Evolutionary conservation across 2,888 invertebrate species (phyloP), one percentile per base, ranked within the genome.

Genomic region (Caenorhabditis japonica): DNA sequence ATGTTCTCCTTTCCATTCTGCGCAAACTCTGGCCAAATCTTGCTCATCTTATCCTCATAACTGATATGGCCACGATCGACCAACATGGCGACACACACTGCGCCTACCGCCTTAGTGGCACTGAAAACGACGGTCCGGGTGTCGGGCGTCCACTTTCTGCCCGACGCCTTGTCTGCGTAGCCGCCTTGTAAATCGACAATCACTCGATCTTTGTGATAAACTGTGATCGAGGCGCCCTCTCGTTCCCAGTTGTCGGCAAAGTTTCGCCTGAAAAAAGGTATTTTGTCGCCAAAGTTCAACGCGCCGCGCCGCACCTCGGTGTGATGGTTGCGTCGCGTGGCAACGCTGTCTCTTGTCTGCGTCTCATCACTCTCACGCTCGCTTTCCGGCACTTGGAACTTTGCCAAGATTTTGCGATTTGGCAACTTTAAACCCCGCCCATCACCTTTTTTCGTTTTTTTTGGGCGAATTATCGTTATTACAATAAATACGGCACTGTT

Each of bases 11-110:
- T 89, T 5, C 89, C 89, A 75, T 89, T 88, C 70, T 87, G 85
- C 3, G 83, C 88, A 84, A 90, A 89, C 55, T 89, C 89, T 21
- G 89, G 89, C 89, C 89, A 89, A 69, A 87, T 88, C 15, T 81
- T 80, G 36, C 82, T 71, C 15, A 89, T 86, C 30, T 79, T 84
- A 46, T 88, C 85, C 21, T 88, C 84, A 76, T 89, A 89, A 36
- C 83, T 77, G 38, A 89, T 59, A 27, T 83, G 73, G 4, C 88
- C 88, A 17, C 88, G 84, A 69, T 89, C 88, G 1, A 88, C 89
- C 25, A 89, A 77, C 61, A 81, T 84, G 15, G 84, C 84, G 10
- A 86, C 79, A 49, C 83, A 83, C 2, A 86, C 76, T 2, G 86
- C 83, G 10, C 84, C 85, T 27, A 86, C 83, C 4, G 86, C 84